These are phyloP conservation scores for Beris morrisii DNA, from an alignment of 2,888 invertebrate genomes.

Conservation along the genomic window DNA sequence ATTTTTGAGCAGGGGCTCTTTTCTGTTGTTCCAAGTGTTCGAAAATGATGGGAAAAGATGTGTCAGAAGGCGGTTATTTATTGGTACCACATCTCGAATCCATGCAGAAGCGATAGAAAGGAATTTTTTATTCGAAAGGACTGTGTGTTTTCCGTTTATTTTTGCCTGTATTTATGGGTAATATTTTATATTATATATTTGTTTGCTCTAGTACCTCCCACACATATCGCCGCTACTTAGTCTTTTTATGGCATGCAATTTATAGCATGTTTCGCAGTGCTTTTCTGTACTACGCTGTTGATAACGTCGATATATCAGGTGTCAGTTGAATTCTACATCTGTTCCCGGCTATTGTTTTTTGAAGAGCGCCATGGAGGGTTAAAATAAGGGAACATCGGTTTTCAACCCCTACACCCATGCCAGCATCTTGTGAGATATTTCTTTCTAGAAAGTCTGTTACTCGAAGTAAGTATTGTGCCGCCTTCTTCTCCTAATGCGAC, in stretches of 20 bases:
- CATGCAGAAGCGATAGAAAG: neutral
- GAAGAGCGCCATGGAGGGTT: neutral
- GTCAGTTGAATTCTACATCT: conserved; percentile 12
- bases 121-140: conserved; percentile 31
- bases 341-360: conserved; percentile 8
- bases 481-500: neutral
- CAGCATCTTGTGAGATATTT: neutral
- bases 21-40: too few species aligned
- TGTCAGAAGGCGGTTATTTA: conserved; percentile 12
- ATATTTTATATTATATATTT: conserved; percentile 22
- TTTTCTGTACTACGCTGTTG: neutral
- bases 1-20: too few species aligned
- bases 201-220: too few species aligned
- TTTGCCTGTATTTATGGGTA: conserved; percentile 27
- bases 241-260: conserved; percentile 1
- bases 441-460: too few species aligned
- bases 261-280: neutral
- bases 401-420: conserved; percentile 1
- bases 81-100: conserved; percentile 7
- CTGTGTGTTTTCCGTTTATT: neutral
- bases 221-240: neutral
- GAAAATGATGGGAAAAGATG: neutral
- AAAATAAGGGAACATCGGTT: conserved; percentile 4
- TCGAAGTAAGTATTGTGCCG: neutral
- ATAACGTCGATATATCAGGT: conserved; percentile 28